A percentile compares a stretch with the other conserved stretches of the same genome.
Evolutionary conservation across 2,797 vertebrate species (phyloP).

Genomic region (Pseudochirops corinnae): DNA sequence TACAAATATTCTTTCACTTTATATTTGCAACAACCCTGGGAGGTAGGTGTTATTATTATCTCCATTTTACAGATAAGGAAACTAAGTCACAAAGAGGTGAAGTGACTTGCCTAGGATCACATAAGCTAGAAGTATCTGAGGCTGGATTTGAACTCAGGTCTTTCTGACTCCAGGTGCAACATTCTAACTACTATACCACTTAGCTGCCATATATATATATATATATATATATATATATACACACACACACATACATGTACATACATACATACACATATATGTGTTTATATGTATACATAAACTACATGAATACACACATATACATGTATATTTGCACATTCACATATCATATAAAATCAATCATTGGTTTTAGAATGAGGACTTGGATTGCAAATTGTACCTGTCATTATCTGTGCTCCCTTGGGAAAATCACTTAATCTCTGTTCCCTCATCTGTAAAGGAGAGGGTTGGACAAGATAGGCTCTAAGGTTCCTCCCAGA

Average conservation of each 20-base stretch:
- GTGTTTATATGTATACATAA: neutral
- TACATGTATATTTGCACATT: neutral
- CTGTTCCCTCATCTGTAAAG: neutral
- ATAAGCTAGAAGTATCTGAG: neutral
- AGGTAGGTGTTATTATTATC: neutral
- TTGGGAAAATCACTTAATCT: neutral
- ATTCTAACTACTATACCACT: neutral
- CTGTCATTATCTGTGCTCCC: neutral
- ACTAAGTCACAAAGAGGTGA: neutral
- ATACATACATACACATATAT: neutral
- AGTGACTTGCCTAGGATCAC: neutral
- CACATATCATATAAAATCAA: neutral
- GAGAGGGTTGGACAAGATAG: neutral
- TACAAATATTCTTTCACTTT: neutral
- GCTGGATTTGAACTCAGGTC: neutral
- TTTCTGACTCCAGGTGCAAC: neutral
- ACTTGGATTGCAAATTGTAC: neutral
- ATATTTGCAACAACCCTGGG: neutral
- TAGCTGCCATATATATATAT: neutral
- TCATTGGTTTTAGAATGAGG: neutral
- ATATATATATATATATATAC: too few relatives aligned
- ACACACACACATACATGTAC: too few relatives aligned
- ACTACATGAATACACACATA: too few relatives aligned
- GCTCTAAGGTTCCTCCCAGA: neutral
- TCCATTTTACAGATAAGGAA: conserved; percentile 11